Conservation (phyloP, 2,888 invertebrate species). For the Drosophila vallismaia region DNA sequence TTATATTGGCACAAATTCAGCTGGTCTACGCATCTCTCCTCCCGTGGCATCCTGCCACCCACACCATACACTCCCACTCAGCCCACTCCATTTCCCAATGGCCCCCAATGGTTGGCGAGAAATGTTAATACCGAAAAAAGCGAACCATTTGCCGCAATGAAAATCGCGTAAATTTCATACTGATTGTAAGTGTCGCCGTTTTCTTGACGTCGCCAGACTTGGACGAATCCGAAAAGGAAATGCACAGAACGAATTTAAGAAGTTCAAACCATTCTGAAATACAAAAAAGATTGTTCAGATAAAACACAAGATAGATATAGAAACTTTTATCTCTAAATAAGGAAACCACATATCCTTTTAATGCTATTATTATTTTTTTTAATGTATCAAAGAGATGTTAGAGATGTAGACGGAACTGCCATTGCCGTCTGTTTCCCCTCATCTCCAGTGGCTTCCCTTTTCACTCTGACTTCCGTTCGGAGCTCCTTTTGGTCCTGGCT, state of each 20-base stretch:
- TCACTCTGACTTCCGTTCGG: conserved; percentile 22
- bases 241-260: background rate
- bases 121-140: conserved; percentile 79
- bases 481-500: conserved; percentile 42
- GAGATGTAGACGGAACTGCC: conserved; percentile 37
- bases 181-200: conserved; percentile 79
- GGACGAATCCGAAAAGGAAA: conserved; percentile 10
- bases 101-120: conserved; percentile 51
- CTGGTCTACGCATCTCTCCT: conserved; percentile 13
- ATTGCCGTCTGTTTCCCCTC: conserved; percentile 61
- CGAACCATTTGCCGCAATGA: conserved; percentile 80
- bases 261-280: background rate
- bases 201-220: conserved; percentile 60
- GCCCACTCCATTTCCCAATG: no score
- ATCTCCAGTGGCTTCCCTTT: conserved; percentile 40
- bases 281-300: background rate
- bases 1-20: conserved; percentile 67
- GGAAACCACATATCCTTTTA: background rate
- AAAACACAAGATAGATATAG: background rate
- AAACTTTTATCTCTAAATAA: background rate
- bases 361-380: background rate
- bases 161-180: conserved; percentile 80
- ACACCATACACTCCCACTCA: conserved; percentile 13
- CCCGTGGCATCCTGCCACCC: background rate
- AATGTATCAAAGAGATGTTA: background rate